A percentile compares a stretch with the other conserved stretches of the same genome.
These are phyloP conservation scores for Bombus confusus DNA, from an alignment of 1,140 invertebrate genomes.

Conservation along the genomic window DNA sequence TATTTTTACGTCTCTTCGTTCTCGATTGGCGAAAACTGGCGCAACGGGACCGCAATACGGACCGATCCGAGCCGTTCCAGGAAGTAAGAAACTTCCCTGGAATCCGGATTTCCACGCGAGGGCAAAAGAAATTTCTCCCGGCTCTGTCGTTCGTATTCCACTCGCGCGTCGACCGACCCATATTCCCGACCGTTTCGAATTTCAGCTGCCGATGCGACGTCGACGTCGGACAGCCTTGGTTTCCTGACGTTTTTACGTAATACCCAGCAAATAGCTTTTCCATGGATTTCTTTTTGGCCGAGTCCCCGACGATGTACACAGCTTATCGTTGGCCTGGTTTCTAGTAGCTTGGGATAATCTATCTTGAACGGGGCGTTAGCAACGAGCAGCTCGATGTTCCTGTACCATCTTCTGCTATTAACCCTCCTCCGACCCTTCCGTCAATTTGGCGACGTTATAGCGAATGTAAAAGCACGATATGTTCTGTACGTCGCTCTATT, in stretches of 20 bases:
- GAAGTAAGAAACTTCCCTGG: background rate
- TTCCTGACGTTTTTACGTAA: background rate
- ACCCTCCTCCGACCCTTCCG: too few relatives aligned
- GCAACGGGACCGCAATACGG: conserved; percentile 60
- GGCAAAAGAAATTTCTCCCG: conserved; percentile 18
- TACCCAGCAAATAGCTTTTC: background rate
- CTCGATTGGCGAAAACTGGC: conserved; percentile 55
- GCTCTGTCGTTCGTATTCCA: background rate
- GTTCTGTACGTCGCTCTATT: too few relatives aligned
- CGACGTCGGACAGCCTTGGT: background rate
- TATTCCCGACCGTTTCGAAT: conserved; percentile 30
- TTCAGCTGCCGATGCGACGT: background rate
- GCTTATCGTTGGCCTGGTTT: conserved; percentile 12
- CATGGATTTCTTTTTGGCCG: background rate
- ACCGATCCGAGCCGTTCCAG: conserved; percentile 1
- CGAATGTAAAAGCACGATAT: too few relatives aligned
- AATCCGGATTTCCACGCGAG: conserved; percentile 1
- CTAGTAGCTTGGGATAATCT: background rate
- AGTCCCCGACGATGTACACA: background rate
- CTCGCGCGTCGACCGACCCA: background rate
- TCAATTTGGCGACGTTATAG: too few relatives aligned
- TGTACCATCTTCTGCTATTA: too few relatives aligned
- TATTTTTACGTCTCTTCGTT: conserved; percentile 67
- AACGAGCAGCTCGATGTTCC: background rate
- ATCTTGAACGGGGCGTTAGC: background rate